Conservation (phyloP, 2,888 invertebrate genomes). For the Dione juno region DNA sequence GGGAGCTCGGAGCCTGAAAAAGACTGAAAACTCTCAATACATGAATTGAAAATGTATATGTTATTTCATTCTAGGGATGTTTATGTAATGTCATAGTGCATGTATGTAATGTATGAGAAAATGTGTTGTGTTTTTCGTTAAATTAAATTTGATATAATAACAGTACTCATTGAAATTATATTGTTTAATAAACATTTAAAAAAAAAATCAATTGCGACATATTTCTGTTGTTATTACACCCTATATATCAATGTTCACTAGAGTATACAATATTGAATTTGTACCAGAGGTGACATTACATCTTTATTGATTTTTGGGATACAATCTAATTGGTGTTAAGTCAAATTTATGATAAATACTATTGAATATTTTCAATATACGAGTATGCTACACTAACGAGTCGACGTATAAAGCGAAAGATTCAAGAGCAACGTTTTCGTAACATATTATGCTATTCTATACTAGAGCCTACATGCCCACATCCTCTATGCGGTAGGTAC, state of each 20-base stretch:
- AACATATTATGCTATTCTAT: background rate
- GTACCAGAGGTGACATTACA: constrained; percentile 4
- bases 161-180: background rate
- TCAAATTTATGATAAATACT: background rate
- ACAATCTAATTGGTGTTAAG: background rate
- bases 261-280: constrained; percentile 12
- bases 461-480: background rate
- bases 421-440: background rate
- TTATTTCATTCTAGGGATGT: too few species aligned
- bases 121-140: too few species aligned
- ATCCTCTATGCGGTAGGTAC: constrained; percentile 23
- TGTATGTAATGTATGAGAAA: too few species aligned
- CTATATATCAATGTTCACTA: background rate
- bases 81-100: too few species aligned
- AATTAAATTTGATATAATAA: too few species aligned
- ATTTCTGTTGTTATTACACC: background rate
- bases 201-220: background rate
- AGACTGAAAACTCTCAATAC: too few species aligned
- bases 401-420: background rate
- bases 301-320: background rate
- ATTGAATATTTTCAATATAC: constrained; percentile 4
- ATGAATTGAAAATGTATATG: too few species aligned
- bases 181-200: background rate
- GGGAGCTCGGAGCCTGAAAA: too few species aligned
- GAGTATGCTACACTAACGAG: background rate